These are phyloP conservation scores for Cenopis cana DNA, from an alignment of 2,888 invertebrate species.

Conservation along the genomic window DNA sequence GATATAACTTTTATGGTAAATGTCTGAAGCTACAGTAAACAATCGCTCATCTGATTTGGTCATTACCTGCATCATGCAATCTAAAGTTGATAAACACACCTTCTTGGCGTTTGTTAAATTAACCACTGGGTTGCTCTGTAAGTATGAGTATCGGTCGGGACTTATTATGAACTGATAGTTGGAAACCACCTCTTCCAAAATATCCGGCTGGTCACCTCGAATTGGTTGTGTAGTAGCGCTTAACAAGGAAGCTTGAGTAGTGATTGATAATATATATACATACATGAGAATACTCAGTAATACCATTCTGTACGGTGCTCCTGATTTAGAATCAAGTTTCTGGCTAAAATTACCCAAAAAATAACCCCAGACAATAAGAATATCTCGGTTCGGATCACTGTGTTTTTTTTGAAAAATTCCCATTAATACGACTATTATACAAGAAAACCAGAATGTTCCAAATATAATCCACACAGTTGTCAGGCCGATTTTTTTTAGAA, in stretches of 20 bases:
- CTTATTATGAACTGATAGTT: constrained; percentile 44
- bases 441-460: constrained; percentile 50
- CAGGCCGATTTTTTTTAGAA: constrained; percentile 39
- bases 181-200: constrained; percentile 45
- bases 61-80: constrained; percentile 53
- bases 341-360: constrained; percentile 53
- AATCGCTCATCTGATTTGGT: constrained; percentile 39
- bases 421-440: constrained; percentile 46
- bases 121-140: constrained; percentile 8
- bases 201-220: constrained; percentile 50
- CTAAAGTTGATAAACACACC: constrained; percentile 49
- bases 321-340: constrained; percentile 45
- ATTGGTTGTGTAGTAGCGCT: constrained; percentile 54
- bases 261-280: constrained; percentile 54
- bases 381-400: constrained; percentile 49
- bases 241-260: constrained; percentile 53
- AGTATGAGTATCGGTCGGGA: constrained; percentile 12
- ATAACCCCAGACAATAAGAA: constrained; percentile 56
- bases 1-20: constrained; percentile 46
- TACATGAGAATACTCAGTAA: constrained; percentile 52
- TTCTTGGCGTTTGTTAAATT: neutral
- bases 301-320: constrained; percentile 50
- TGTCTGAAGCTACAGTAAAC: constrained; percentile 51
- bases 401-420: constrained; percentile 50
- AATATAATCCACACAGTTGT: constrained; percentile 26